These are phyloP conservation scores for Alsophila aescularia DNA, from an alignment of 2,888 invertebrate genomes.

Conservation along the genomic window DNA sequence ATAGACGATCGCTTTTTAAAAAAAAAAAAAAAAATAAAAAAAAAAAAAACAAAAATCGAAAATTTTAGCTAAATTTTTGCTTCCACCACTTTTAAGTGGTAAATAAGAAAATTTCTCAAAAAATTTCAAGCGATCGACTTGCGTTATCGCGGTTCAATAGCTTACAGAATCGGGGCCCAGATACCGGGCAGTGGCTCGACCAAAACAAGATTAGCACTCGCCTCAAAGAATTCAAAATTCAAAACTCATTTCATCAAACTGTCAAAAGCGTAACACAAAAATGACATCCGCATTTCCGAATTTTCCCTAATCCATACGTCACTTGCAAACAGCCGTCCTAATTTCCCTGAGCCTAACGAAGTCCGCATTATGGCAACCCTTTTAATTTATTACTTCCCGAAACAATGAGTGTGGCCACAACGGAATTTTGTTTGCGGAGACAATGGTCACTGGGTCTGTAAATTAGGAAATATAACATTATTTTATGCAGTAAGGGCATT, in stretches of 20 bases:
- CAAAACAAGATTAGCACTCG: too few relatives aligned
- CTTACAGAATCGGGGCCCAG: too few relatives aligned
- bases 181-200: too few relatives aligned
- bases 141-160: too few relatives aligned
- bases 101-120: too few relatives aligned
- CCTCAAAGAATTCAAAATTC: not conserved
- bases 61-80: too few relatives aligned
- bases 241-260: not conserved
- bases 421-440: slow-evolving; percentile 19
- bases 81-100: too few relatives aligned
- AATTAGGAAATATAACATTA: not conserved
- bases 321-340: not conserved
- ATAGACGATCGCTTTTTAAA: too few relatives aligned
- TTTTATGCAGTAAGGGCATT: slow-evolving; percentile 2
- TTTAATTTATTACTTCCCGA: slow-evolving; percentile 23
- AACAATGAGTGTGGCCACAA: slow-evolving; percentile 23
- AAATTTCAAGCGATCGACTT: too few relatives aligned
- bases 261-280: slow-evolving; percentile 2
- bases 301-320: slow-evolving; percentile 8
- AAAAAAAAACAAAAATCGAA: too few relatives aligned
- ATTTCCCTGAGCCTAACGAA: slow-evolving; percentile 16
- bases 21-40: too few relatives aligned
- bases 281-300: not conserved
- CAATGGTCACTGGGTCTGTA: slow-evolving; percentile 16
- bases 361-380: slow-evolving; percentile 20